Conservation (phyloP, 2,113 vertebrate species). For the Saiga tatarica region DNA sequence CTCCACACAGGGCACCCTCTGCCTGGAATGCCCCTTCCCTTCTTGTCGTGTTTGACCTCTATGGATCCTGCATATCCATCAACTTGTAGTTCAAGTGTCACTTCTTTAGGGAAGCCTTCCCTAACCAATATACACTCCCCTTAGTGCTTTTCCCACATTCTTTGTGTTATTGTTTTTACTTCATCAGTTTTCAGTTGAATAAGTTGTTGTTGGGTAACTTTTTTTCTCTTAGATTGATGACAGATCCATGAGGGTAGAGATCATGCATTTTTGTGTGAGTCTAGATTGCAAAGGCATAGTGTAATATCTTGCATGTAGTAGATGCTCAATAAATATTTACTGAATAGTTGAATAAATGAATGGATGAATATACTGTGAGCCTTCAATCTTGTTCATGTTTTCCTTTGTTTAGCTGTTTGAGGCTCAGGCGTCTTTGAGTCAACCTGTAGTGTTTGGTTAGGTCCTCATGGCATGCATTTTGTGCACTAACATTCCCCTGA, state of each 20-base stretch:
- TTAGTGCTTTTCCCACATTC: background rate
- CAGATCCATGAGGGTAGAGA: background rate
- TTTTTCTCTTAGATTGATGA: background rate
- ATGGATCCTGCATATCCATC: background rate
- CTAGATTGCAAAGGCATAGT: background rate
- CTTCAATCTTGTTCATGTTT: background rate
- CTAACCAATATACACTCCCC: background rate
- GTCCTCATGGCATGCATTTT: conserved; percentile 45
- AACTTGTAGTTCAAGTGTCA: background rate
- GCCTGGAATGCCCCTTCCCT: background rate
- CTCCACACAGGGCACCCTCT: background rate
- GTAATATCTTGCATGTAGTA: background rate
- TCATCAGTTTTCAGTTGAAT: background rate
- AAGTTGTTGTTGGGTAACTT: background rate
- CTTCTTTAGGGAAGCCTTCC: background rate
- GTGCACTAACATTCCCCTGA: conserved; percentile 8
- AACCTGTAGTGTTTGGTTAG: background rate
- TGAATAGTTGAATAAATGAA: background rate
- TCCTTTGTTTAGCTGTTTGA: background rate
- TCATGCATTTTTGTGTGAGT: background rate
- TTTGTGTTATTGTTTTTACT: background rate
- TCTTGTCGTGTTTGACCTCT: background rate
- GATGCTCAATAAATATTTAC: background rate
- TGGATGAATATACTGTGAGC: background rate
- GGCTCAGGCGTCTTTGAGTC: background rate